Base-by-base conservation (phyloP, 2,113 vertebrate species). In the Trinectes maculatus region DNA sequence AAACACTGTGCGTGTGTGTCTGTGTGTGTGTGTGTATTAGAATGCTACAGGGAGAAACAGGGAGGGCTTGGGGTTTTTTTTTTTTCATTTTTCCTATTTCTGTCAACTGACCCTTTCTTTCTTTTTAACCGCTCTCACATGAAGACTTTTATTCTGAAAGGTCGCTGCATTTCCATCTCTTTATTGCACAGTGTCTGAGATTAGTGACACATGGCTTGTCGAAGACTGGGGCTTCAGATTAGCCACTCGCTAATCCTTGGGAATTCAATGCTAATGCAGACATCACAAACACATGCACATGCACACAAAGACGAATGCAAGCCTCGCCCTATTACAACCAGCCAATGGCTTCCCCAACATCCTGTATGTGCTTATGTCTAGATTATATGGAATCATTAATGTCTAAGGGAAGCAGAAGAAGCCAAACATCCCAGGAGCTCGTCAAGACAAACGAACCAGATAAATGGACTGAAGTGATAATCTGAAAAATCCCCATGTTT, bases 191-290 rank as follows among this genome's bases (percentile, higher is more conserved):
- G 80, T 63, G 69, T 82, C 63, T 75, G 70, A 89, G 87, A 88
- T 90, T 90, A 90, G 89, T 89, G 84, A 90, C 89, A 87, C 89
- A 84, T 82, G 84, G 79, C 76, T 89, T 65, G 89, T 85, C 85
- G 85, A 90, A 89, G 84, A 90, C 85, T 85, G 79, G 71, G 77
- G 86, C 60, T 84, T 71, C 76, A 89, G 88, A 89, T 89, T 89
- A 91, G 83, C 82, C 56, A 43, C 67, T 81, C 29, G 19, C 65
- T 91, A 89, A 91, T 88, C 89, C 86, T 68, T 80, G 40, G 61
- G 44, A 85, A 84, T 87, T 82, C 77, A 81, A 74, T 53, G 69
- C 81, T 85, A 88, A 88, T 86, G 73, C 75, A 89, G 86, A 88
- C 86, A 88, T 91, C 86, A 83, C 55, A 67, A 25, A 18, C 60